These are phyloP conservation scores for Mustelus asterias DNA, from an alignment of 2,113 vertebrate genomes.

Conservation along the genomic window DNA sequence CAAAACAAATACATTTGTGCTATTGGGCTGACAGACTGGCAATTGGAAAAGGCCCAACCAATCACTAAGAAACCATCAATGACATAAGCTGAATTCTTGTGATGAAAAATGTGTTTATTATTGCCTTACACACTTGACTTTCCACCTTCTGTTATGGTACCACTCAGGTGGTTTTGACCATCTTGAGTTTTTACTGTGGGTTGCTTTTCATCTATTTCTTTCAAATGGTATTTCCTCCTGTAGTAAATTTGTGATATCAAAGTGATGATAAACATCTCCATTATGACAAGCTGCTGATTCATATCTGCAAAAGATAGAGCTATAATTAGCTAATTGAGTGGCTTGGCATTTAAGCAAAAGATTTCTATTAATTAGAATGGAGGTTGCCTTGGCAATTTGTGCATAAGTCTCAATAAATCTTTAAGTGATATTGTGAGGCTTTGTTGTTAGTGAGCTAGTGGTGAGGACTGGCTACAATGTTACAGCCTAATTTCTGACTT, in stretches of 20 bases:
- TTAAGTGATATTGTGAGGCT: not conserved
- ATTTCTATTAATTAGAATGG: not conserved
- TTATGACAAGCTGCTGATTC: conserved; percentile 71
- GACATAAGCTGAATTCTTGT: not conserved
- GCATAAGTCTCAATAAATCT: not conserved
- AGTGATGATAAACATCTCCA: conserved; percentile 80
- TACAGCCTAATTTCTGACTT: not conserved
- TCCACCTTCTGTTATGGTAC: conserved; percentile 43
- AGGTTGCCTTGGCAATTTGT: not conserved
- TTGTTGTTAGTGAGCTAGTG: not conserved
- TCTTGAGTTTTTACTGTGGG: conserved; percentile 46
- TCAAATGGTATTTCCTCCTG: conserved; percentile 59
- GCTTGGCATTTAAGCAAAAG: not conserved
- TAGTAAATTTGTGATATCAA: conserved; percentile 66
- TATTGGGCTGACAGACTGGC: not conserved
- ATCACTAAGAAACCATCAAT: not conserved
- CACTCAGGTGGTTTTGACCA: conserved; percentile 46
- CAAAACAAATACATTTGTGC: not conserved
- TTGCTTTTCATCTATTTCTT: conserved; percentile 42
- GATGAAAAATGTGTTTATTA: not conserved
- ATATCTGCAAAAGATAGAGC: conserved; percentile 54
- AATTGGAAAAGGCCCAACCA: not conserved
- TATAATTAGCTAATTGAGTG: not conserved
- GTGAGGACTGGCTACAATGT: not conserved
- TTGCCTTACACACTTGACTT: conserved; percentile 40